Percentiles rank a stretch among this genome's conserved stretches.
phyloP scores from a whole-genome alignment of 2,113 vertebrate genomes.

The Gymnarchus niloticus region DNA sequence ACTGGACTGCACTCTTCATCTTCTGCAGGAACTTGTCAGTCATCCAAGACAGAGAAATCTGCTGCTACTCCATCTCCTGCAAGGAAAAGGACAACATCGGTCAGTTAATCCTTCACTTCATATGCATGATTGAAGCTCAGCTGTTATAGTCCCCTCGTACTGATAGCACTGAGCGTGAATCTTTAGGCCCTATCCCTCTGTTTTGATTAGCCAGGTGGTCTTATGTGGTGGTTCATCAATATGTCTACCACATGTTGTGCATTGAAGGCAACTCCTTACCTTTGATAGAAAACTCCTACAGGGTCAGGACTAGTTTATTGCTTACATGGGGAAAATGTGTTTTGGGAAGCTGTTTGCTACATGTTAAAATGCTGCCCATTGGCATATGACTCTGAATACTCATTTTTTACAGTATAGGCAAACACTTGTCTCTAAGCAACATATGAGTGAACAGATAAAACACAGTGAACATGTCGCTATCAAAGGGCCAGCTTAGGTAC shows the following conservation, averaged over 20 bases:
- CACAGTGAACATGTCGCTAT: background rate
- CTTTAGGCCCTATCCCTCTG: background rate
- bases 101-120: slow-evolving; percentile 40
- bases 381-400: background rate
- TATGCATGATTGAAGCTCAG: background rate
- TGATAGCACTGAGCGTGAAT: background rate
- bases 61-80: slow-evolving; percentile 88
- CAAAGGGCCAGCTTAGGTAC: background rate
- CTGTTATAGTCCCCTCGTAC: background rate
- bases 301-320: background rate
- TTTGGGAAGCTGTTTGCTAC: background rate
- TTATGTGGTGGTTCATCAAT: background rate
- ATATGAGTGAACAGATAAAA: background rate
- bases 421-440: background rate
- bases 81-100: slow-evolving; percentile 90
- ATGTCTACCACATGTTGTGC: background rate
- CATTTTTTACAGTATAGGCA: background rate
- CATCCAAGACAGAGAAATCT: slow-evolving; percentile 86
- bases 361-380: background rate
- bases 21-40: slow-evolving; percentile 75
- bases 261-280: background rate
- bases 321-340: background rate
- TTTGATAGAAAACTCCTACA: background rate
- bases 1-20: background rate
- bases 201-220: background rate